Evolutionary conservation across 2,888 invertebrate species (phyloP).

Genomic region (Tiliacea citrago): DNA sequence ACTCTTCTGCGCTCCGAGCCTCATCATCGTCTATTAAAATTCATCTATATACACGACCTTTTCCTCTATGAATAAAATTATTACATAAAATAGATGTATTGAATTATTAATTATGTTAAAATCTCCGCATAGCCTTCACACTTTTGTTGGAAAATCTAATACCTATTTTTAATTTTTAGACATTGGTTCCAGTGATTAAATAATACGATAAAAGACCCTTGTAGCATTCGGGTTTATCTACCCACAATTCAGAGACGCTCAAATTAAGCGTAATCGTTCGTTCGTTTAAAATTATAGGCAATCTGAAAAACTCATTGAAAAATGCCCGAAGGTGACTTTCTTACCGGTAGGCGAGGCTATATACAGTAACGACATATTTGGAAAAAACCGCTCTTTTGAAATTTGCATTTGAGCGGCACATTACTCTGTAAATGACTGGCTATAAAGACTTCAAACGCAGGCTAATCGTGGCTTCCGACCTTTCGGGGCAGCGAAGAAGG

Average conservation of each 20-base stretch:
- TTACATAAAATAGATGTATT: conserved; percentile 67
- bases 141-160: conserved; percentile 1
- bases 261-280: conserved; percentile 41
- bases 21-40: conserved; percentile 85
- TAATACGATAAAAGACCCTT: conserved; percentile 14
- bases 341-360: conserved; percentile 68
- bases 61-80: conserved; percentile 81
- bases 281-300: conserved; percentile 38
- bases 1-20: conserved; percentile 75
- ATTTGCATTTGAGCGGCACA: conserved; percentile 87
- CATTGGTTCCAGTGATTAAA: not conserved
- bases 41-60: conserved; percentile 82
- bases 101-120: conserved; percentile 50
- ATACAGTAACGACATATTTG: conserved; percentile 78
- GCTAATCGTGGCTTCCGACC: conserved; percentile 90
- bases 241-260: conserved; percentile 22
- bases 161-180: not conserved
- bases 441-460: conserved; percentile 89
- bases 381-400: conserved; percentile 82
- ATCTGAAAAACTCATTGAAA: conserved; percentile 65
- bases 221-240: conserved; percentile 3
- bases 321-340: conserved; percentile 67
- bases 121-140: conserved; percentile 16
- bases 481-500: conserved; percentile 82
- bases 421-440: conserved; percentile 87